A percentile compares a stretch with the other conserved stretches of the same genome.
Conservation (phyloP, 2,888 invertebrate species). For the Drosophila mettleri region DNA sequence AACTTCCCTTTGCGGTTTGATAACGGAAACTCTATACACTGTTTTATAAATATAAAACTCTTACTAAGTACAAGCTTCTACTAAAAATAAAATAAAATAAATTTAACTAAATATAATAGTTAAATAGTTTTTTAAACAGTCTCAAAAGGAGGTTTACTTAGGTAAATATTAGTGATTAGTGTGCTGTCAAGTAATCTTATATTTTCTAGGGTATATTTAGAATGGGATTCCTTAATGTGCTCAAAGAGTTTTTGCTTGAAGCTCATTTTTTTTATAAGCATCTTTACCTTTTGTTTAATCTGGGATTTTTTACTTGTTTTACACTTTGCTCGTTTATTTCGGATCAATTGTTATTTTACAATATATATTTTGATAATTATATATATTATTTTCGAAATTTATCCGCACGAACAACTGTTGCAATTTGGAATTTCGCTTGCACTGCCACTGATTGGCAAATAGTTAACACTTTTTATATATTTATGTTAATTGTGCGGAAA, state of each 20-base stretch:
- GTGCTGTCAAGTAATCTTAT: neutral
- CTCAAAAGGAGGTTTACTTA: neutral
- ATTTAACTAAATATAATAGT: neutral
- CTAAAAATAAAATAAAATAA: no score
- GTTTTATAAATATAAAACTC: no score
- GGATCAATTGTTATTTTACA: slow-evolving; percentile 44
- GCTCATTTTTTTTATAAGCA: neutral
- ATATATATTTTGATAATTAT: neutral
- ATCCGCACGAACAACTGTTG: slow-evolving; percentile 72
- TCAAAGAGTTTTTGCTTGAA: neutral
- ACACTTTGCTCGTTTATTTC: slow-evolving; percentile 45
- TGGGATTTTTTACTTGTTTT: neutral
- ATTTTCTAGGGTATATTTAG: neutral
- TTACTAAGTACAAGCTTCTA: neutral
- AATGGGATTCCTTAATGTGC: neutral
- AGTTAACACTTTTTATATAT: slow-evolving; percentile 33
- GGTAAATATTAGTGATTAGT: neutral
- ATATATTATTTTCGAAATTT: slow-evolving; percentile 38
- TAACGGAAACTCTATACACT: neutral
- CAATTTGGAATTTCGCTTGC: slow-evolving; percentile 19
- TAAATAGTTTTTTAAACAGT: neutral
- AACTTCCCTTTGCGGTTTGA: neutral
- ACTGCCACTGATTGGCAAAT: slow-evolving; percentile 25
- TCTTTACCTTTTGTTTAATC: slow-evolving; percentile 25
- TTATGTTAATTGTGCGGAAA: slow-evolving; percentile 50